Evolutionary conservation across 2,797 vertebrate genomes (phyloP).

Genomic region (Amblyraja radiata): DNA sequence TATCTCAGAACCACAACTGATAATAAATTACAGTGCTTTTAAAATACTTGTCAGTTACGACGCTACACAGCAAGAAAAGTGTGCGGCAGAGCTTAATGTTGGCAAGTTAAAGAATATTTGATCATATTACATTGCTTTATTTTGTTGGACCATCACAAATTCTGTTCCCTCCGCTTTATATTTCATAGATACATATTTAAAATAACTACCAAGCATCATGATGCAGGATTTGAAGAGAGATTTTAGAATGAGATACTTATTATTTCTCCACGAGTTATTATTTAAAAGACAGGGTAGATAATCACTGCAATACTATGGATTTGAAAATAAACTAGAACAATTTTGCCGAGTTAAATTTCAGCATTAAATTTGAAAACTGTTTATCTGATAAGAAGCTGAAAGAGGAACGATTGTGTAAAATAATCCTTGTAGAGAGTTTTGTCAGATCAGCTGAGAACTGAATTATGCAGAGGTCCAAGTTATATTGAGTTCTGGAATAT

Average conservation of each 20-base stretch:
- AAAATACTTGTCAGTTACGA: conserved; percentile 8
- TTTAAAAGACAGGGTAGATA: not conserved
- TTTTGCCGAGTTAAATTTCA: not conserved
- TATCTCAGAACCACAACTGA: not conserved
- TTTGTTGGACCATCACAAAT: not conserved
- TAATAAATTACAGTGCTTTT: not conserved
- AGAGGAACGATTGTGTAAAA: not conserved
- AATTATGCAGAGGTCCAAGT: not conserved
- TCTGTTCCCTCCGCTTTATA: not conserved
- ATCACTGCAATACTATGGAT: not conserved
- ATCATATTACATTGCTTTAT: not conserved
- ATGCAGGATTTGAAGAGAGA: not conserved
- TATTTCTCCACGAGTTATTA: not conserved
- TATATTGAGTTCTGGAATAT: not conserved
- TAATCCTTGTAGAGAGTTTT: not conserved
- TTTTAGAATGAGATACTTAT: not conserved
- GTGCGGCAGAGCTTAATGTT: not conserved
- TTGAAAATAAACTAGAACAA: not conserved
- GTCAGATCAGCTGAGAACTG: not conserved
- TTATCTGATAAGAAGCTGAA: not conserved
- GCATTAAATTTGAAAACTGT: conserved; percentile 7
- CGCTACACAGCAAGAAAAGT: not conserved
- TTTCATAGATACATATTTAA: not conserved
- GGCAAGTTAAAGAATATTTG: not conserved
- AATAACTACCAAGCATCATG: not conserved